Base-by-base conservation (phyloP, 2,113 vertebrate species). In the Alethe diademata region DNA sequence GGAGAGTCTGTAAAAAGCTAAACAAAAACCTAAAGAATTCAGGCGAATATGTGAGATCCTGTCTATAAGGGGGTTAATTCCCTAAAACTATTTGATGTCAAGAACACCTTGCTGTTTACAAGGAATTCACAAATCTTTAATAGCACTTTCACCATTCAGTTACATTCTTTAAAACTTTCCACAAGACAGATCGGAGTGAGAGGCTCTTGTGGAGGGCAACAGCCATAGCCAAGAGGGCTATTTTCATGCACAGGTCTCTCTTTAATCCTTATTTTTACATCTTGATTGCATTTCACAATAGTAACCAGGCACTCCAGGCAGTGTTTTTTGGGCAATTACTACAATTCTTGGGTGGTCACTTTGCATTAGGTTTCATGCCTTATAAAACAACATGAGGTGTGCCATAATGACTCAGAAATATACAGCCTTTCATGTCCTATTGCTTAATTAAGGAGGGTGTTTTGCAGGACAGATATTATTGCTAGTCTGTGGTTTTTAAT, bases 281-380 rank as follows among this genome's bases (percentile, higher is more conserved):
- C 81, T 95, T 94, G 94, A 93, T 95, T 96, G 86, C 65, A 91
- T 95, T 95, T 95, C 84, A 88, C 83, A 91, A 95, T 80, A 93
- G 74, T 54, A 94, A 78, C 91, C 72, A 93, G 81, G 91, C 92
- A 94, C 95, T 92, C 90, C 90, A 94, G 92, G 95, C 88, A 86
- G 83, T 93, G 92, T 96, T 97, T 96, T 96, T 86, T 96, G 91
- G 93, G 92, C 94, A 97, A 97, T 96, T 96, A 96, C 87, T 92
- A 84, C 93, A 97, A 95, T 95, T 97, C 95, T 96, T 95, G 81
- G 96, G 97, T 96, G 97, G 96, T 97, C 96, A 97, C 90, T 97
- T 95, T 94, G 90, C 90, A 95, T 96, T 97, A 96, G 91, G 95
- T 97, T 97, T 96, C 94, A 96, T 94, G 92, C 94, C 87, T 97